These are phyloP conservation scores for Trichogramma pretiosum DNA, from an alignment of 1,140 invertebrate genomes.

Conservation along the genomic window DNA sequence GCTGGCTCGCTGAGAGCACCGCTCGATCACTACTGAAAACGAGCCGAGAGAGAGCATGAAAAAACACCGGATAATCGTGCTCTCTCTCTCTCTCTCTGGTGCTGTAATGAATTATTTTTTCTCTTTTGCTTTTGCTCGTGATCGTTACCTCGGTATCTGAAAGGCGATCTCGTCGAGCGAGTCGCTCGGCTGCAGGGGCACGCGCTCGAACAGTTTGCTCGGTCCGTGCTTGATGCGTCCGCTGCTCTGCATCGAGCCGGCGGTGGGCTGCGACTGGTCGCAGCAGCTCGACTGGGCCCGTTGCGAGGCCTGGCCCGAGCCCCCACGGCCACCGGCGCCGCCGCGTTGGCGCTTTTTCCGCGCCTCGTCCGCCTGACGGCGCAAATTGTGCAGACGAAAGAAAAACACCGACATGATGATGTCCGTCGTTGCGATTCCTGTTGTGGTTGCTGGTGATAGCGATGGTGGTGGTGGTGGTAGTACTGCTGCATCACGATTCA, in stretches of 20 bases:
- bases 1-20: no score
- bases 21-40: no score
- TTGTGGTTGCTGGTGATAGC: no score
- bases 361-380: constrained; percentile 66
- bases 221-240: constrained; percentile 46
- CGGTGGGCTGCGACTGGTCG: constrained; percentile 43
- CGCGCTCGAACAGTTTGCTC: constrained; percentile 71
- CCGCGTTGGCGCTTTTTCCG: constrained; percentile 51
- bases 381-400: constrained; percentile 84
- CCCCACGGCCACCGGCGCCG: constrained; percentile 38
- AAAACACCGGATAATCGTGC: no score
- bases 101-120: no score
- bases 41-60: no score
- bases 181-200: constrained; percentile 74
- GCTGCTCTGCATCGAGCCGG: constrained; percentile 40
- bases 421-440: no score
- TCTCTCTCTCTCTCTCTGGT: no score
- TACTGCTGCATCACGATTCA: no score
- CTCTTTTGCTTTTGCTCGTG: no score
- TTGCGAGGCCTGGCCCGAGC: constrained; percentile 33
- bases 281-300: constrained; percentile 37
- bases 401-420: constrained; percentile 84
- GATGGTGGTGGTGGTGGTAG: no score
- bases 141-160: constrained; percentile 83
- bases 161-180: constrained; percentile 84